Base-by-base conservation (phyloP, 2,888 invertebrate species). In the Leptinotarsa tumamoca region DNA sequence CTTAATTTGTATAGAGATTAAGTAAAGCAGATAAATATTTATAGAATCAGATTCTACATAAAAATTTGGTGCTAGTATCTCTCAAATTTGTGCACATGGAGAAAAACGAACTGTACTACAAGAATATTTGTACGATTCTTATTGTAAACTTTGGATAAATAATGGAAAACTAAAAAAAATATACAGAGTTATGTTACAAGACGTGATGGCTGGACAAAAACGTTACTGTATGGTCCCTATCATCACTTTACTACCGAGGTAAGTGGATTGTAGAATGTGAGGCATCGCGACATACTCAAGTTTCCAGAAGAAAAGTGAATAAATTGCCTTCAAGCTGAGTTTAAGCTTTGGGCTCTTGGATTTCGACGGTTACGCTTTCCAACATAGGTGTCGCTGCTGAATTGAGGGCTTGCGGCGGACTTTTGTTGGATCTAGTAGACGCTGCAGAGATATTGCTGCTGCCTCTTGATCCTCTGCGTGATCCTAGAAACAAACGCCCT, bases 401-500 rank as follows among this genome's bases (percentile, higher is more conserved):
- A 69, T 83, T 83, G 74, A 83, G 85, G 80, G 80, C 84, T 73
- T 84, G 87, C 73, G 88, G 82, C 86, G 89, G 89, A 80, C 90
- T 92, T 85, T 90, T 93, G 78, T 92, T 93, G 74, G 94, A 93
- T 83, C 93, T 91, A 81, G 92, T 88, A 43, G 95, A 95, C 27
- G 93, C 91, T 70, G 92, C 94, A n/a, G 95, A 95, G 73, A 94
- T 93, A 82, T 93, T 95, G 86, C 94, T 94, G 87, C 94, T 94
- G 68, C 93, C 93, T 86, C 93, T 92, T 78, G 95, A 95, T 78
- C 94, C 94, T 78, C 95, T 92, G 79, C 94, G 91, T 81, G 91
- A 90, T 83, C 91, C 91, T 89, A 90, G 86, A 87, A 90, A 89
- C 84, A 87, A 85, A 87, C 82, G 83, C 80, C 82, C 81, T 83